Percentiles rank a stretch among this genome's conserved stretches.
Evolutionary conservation across 2,797 vertebrate species (phyloP).

Genomic region (Pseudomugil tenellus): DNA sequence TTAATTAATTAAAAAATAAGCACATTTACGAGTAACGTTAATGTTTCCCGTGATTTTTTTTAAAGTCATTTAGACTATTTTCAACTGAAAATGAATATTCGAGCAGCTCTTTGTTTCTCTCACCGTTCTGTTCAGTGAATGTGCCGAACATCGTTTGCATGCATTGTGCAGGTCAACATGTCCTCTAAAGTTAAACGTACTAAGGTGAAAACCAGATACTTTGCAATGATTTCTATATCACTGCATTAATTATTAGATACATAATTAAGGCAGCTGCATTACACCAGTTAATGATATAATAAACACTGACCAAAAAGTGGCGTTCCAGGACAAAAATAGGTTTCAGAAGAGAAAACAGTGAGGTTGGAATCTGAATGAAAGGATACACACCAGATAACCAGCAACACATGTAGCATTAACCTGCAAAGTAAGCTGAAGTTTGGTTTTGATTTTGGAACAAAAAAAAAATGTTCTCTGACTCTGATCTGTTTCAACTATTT

Average conservation of each 20-base stretch:
- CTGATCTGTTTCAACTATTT: no score
- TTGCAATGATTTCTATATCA: not conserved
- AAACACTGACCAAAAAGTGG: not conserved
- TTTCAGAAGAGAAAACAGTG: not conserved
- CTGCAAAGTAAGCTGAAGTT: no score
- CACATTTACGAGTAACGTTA: no score
- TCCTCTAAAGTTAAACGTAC: no score
- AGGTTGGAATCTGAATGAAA: not conserved
- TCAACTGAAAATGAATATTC: no score
- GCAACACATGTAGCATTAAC: no score
- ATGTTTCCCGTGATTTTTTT: not conserved
- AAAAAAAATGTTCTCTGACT: not conserved
- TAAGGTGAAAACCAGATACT: not conserved
- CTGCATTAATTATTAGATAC: not conserved
- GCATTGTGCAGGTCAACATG: not conserved
- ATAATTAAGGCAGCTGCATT: not conserved
- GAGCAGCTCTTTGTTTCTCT: not conserved
- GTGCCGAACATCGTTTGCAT: not conserved
- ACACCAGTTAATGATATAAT: not conserved
- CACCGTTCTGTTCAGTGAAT: not conserved
- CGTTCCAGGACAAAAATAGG: not conserved
- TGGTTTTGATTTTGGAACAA: no score
- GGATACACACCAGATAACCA: not conserved
- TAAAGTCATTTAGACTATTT: no score
- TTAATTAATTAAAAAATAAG: no score